phyloP scores from a whole-genome alignment of 2,113 vertebrate genomes.

The Antechinus flavipes region DNA sequence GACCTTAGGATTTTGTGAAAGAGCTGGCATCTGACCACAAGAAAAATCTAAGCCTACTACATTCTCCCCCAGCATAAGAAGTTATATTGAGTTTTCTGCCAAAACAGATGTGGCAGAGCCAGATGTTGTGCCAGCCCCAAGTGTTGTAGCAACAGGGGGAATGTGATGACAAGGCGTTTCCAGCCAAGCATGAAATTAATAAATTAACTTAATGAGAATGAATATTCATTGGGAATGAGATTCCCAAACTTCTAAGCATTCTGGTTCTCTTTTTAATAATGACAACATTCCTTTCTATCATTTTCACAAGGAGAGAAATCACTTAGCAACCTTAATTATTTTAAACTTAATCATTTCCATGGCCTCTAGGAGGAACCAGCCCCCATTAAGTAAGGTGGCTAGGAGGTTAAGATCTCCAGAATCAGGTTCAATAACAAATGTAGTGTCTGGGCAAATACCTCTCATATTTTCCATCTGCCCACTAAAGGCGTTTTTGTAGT shows the following conservation, averaged over 20 bases:
- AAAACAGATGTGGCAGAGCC: background rate
- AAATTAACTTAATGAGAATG: background rate
- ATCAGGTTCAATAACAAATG: constrained; percentile 2
- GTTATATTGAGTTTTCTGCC: background rate
- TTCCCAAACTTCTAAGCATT: background rate
- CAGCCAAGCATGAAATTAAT: constrained; percentile 7
- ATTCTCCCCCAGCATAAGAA: background rate
- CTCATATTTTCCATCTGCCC: constrained; percentile 70
- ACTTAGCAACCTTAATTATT: constrained; percentile 78
- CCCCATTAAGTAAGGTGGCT: constrained; percentile 22
- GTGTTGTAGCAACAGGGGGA: background rate
- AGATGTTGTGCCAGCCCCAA: background rate
- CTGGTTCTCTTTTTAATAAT: constrained; percentile 63
- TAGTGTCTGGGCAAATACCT: constrained; percentile 52
- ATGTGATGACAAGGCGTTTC: background rate
- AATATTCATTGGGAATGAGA: background rate
- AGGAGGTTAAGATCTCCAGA: background rate
- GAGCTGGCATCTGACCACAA: background rate
- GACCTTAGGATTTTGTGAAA: background rate
- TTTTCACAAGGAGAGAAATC: constrained; percentile 56
- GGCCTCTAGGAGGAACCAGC: background rate
- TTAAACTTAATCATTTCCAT: constrained; percentile 63
- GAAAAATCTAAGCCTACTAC: background rate
- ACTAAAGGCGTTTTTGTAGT: constrained; percentile 57
- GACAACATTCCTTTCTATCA: constrained; percentile 63